phyloP scores from a whole-genome alignment of 2,888 invertebrate species.

The Crioceris asparagi region DNA sequence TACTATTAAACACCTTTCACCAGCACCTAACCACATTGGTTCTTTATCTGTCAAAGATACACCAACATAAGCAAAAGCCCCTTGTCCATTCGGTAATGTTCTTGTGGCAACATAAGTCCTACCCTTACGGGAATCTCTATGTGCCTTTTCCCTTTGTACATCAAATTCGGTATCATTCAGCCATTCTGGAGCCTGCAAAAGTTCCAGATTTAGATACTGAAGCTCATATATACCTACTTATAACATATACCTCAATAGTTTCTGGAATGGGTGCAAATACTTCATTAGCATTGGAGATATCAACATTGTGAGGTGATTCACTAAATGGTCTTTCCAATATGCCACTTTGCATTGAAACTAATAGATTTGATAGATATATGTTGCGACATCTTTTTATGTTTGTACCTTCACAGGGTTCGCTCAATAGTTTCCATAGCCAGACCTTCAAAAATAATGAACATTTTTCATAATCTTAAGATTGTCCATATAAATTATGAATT shows the following conservation, averaged over 20 bases:
- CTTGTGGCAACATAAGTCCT: constrained; percentile 41
- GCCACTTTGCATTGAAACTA: constrained; percentile 37
- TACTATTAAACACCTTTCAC: constrained; percentile 11
- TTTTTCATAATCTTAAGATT: too few relatives aligned
- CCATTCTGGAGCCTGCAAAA: constrained; percentile 28
- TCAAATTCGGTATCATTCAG: constrained; percentile 27
- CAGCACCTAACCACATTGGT: constrained; percentile 32
- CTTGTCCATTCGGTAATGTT: constrained; percentile 36
- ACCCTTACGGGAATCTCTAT: constrained; percentile 27
- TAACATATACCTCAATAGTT: constrained; percentile 20
- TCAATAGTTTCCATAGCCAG: constrained; percentile 38
- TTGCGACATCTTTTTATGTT: constrained; percentile 37
- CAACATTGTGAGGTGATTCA: constrained; percentile 30
- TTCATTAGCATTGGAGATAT: constrained; percentile 31
- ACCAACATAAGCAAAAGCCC: constrained; percentile 40
- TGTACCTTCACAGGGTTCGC: constrained; percentile 30
- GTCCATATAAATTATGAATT: too few relatives aligned
- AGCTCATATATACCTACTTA: neutral
- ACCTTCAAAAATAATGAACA: constrained; percentile 21
- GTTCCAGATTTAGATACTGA: neutral
- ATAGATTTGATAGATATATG: constrained; percentile 37
- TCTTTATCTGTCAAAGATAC: constrained; percentile 35
- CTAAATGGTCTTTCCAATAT: constrained; percentile 34
- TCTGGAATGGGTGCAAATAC: constrained; percentile 29
- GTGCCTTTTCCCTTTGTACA: neutral